Evolutionary conservation across 2,888 invertebrate genomes (phyloP), one percentile per base, ranked within the genome.

Genomic region (Formica aserva): DNA sequence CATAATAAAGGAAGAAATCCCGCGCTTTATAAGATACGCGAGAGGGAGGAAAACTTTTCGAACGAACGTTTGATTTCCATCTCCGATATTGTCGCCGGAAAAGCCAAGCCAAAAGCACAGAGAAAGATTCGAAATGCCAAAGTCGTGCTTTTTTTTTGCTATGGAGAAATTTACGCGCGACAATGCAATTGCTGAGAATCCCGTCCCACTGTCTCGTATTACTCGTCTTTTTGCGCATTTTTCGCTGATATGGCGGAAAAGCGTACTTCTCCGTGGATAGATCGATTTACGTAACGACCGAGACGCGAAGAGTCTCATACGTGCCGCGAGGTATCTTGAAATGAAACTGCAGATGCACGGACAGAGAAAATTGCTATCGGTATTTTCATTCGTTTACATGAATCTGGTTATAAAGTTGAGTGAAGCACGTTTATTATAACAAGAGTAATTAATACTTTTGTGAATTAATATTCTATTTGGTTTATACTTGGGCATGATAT

Each of bases 201-300:
- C 32, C 26, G 11, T 45, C 5, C 57, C n/a, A 38, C 57, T 3
- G 15, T 29, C 13, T 13, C 8, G 45, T 29, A 4, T 41, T 11
- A 26, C 11, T 26, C 35, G 52, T 52, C 15, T 13, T 29, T 62
- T 60, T 48, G 41, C 32, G 11, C 71, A 45, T 9, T 55, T 71
- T 22, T 13, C 71, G 22, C 57, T 35, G 45, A 60, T 32, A 15
- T 32, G 6, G 4, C 45, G 45, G 22, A 69, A 71, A 60, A 60
- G 32, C 57, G 22, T 1, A 22, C 18, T 80, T 8, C 0, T 13
- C 13, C 45, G 35, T 45, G 48, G 22, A 26, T 13, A 32, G 32
- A 35, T 60, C 32, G 71, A 80, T 45, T 71, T 71, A 62, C 35
- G 22, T 55, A 66, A 77, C 66, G 38, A 77, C 13, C 41, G 55